Evolutionary conservation across 1,140 invertebrate genomes (phyloP), one percentile per base, ranked within the genome.

Genomic region (Lasioglossum baleicum): DNA sequence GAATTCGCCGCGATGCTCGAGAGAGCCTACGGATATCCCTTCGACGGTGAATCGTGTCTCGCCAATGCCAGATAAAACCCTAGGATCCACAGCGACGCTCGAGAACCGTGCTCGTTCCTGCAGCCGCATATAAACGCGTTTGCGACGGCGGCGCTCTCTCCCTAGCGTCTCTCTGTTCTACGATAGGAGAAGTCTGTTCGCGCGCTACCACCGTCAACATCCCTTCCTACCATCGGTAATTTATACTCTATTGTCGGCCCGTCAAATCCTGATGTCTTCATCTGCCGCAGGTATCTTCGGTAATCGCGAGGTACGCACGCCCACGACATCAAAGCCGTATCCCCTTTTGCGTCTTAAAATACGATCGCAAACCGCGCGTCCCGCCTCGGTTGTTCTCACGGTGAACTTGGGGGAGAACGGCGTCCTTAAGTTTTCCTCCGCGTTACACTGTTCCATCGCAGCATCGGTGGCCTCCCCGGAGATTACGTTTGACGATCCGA

Each of bases 181-280:
- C 40, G 70, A 65, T 74, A 58, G 42, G 68, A 77, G 51, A 53
- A 26, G 26, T 26, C 26, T 26, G 26, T 26, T 26, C 61, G 65
- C 51, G 48, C 60, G 80, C 79, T 69, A 76, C 66, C 79, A 63
- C 48, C 60, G 48, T 81, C 79, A 66, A 70, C 74, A 65, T 81
- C 74, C 48, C 76, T 76, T 61, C 31, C 66, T 69, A 77, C 53
- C 88, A 85, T 82, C 76, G 80, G 85, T 88, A 90, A 90, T 90
- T 90, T 90, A 90, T 88, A 90, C 88, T 82, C 84, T 75, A 87
- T 88, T 85, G 85, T 89, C 53, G 63, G 66, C 79, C 76, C 87
- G 87, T 89, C 89, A 89, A 85, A 86, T 53, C 80, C 77, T 87
- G 87, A 90, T 84, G 87, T 90, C 89, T 90, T 90, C 85, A 88